Evolutionary conservation across 2,888 invertebrate genomes (phyloP), one percentile per base, ranked within the genome.

Genomic region (Cenopis cana): DNA sequence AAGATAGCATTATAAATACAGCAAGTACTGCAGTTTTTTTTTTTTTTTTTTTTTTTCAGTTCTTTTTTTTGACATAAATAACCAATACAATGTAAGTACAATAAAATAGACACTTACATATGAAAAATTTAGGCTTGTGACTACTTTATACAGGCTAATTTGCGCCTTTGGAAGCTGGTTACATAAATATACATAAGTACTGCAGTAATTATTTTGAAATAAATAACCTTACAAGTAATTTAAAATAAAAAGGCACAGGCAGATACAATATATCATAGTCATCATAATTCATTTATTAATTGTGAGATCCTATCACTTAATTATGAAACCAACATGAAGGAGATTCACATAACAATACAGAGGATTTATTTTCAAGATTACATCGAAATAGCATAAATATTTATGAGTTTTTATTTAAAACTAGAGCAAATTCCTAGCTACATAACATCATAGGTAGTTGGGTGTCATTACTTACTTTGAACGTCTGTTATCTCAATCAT

Each of bases 401-500:
- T 62, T n/a, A 18, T 33, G 6, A 33, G 33, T 41, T 50, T 50
- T 73, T 33, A 61, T 71, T 68, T 62, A 66, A 55, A 65, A 61
- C 52, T 65, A 20, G 68, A 65, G 17, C 66, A 59, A 29, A 52
- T 38, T 9, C 33, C 61, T 65, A 36, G 46, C 69, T 20, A 38
- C 65, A n/a, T 10, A 52, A 64, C 59, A 33, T 49, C 17, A 46
- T 38, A 69, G 68, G 75, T 70, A 66, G 73, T 74, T 56, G 74
- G 69, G 20, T 41, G 50, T 10, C 61, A 78, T 69, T 80, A 95
- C 96, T 95, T 93, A 97, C 97, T 97, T 91, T 97, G 97, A 36
- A 96, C 95, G 83, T 97, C 97, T 75, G 96, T 95, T 82, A 97
- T 95, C 89, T 97, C 96, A 86, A 97, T 97, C 97, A 97, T 97